phyloP scores from a whole-genome alignment of 2,797 vertebrate species.

The Orestias chungarensis region DNA sequence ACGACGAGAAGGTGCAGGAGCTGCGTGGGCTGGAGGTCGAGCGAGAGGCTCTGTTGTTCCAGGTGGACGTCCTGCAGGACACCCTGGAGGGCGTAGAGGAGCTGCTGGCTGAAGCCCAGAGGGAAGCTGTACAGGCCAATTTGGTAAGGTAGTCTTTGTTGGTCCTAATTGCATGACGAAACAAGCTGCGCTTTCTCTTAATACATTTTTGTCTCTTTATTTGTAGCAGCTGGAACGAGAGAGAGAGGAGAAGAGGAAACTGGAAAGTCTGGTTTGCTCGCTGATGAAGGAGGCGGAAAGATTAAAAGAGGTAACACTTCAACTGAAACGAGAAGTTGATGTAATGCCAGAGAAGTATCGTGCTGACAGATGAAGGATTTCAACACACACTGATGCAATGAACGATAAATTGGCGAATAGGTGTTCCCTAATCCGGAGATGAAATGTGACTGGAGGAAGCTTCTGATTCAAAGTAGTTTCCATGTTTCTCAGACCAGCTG shows the following conservation, averaged over 20 bases:
- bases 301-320: constrained; percentile 76
- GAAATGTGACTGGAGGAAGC: too few relatives aligned
- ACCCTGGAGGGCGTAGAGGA: constrained; percentile 81
- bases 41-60: constrained; percentile 79
- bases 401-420: too few relatives aligned
- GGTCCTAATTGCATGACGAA: neutral
- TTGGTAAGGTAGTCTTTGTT: constrained; percentile 50
- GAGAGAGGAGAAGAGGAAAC: constrained; percentile 69
- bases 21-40: constrained; percentile 79
- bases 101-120: constrained; percentile 79
- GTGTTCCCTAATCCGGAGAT: too few relatives aligned
- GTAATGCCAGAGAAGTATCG: constrained; percentile 16
- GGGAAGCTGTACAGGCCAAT: constrained; percentile 72
- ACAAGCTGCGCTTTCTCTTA: neutral
- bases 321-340: constrained; percentile 23
- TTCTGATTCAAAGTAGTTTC: too few relatives aligned
- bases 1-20: constrained; percentile 79
- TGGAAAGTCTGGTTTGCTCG: constrained; percentile 70
- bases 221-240: constrained; percentile 78
- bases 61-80: constrained; percentile 83
- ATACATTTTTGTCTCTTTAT: constrained; percentile 29
- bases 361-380: constrained; percentile 12
- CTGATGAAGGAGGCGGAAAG: constrained; percentile 76
- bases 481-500: too few relatives aligned
- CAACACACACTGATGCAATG: neutral